Base-by-base conservation (phyloP, 2,113 vertebrate species). In the Pygoscelis adeliae region DNA sequence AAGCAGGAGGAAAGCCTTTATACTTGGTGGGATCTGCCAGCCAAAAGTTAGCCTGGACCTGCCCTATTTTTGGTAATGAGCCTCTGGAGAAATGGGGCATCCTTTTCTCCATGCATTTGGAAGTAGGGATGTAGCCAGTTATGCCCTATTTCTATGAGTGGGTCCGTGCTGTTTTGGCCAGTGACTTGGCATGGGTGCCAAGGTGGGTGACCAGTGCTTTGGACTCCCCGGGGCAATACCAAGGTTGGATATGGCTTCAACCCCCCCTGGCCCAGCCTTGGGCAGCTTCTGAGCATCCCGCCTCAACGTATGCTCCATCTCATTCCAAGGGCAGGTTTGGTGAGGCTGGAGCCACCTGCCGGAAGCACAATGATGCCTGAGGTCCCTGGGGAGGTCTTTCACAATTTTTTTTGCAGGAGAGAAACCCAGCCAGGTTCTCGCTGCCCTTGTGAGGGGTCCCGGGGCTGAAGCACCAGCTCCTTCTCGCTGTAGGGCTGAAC, bases 311-410 rank as follows among this genome's bases (percentile, higher is more conserved):
- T 8, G 17, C 22, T 18, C 17, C 10, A 3, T 6, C 15, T 40
- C 30, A 1, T 1, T 5, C 58, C 0, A 0, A 63, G 17, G 40
- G 40, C 47, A 42, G 18, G 6, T 70, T 66, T 55, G 69, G 10
- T 49, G 53, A 65, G 32, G n/a, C 27, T 29, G 61, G 63, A 66
- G 65, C 12, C 36, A 7, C 29, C 19, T 0, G 0, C 9, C 2
- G 3, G 46, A 65, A 56, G 20, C 15, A 47, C n/a, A 42, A 0
- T 1, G 5, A 15, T 42, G 25, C 18, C 56, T 0, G 0, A 26
- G 12, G 18, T 77, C 21, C 23, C 0, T 2, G 2, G 20, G 14
- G 29, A 29, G 4, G 9, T 12, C 11, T 42, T 34, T 16, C 25
- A 52, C 2, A 0, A 2, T 34, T 49, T 29, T 16, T 5, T 69